A percentile compares a stretch with the other conserved stretches of the same genome.
phyloP scores from a whole-genome alignment of 2,888 invertebrate genomes.

The Belgica antarctica region DNA sequence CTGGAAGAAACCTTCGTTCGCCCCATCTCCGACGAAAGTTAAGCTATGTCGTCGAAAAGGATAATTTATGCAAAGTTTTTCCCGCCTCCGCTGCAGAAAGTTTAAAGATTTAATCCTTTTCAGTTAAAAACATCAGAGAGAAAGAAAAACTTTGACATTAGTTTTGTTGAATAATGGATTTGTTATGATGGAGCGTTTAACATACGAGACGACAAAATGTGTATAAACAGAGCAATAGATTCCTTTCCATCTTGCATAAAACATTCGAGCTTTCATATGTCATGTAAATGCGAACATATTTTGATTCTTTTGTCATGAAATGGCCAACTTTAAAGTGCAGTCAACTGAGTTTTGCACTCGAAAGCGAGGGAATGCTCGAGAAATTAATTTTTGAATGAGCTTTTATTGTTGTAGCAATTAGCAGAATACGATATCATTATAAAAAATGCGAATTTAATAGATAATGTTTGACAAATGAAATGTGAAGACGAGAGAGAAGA shows the following conservation, averaged over 20 bases:
- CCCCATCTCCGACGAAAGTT: neutral
- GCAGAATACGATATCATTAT: slow-evolving; percentile 26
- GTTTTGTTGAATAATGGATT: slow-evolving; percentile 7
- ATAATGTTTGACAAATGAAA: slow-evolving; percentile 16
- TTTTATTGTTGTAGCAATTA: slow-evolving; percentile 22
- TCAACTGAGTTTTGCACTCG: neutral
- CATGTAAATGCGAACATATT: neutral
- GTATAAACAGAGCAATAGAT: slow-evolving; percentile 22
- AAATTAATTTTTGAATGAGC: slow-evolving; percentile 25
- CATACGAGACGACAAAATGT: neutral
- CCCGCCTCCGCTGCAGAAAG: neutral
- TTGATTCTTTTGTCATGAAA: too few relatives aligned
- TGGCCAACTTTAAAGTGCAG: neutral
- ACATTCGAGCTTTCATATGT: too few relatives aligned
- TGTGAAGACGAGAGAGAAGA: neutral
- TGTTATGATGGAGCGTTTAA: neutral
- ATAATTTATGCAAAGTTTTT: slow-evolving; percentile 31
- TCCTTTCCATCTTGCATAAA: too few relatives aligned
- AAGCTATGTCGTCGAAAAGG: slow-evolving; percentile 16
- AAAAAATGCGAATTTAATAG: slow-evolving; percentile 26
- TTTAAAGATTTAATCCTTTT: slow-evolving; percentile 21
- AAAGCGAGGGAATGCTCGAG: neutral
- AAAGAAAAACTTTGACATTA: neutral
- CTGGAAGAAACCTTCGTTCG: neutral
- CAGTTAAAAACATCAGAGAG: neutral